phyloP scores from a whole-genome alignment of 2,797 vertebrate species.

The Cetoscarus ocellatus region DNA sequence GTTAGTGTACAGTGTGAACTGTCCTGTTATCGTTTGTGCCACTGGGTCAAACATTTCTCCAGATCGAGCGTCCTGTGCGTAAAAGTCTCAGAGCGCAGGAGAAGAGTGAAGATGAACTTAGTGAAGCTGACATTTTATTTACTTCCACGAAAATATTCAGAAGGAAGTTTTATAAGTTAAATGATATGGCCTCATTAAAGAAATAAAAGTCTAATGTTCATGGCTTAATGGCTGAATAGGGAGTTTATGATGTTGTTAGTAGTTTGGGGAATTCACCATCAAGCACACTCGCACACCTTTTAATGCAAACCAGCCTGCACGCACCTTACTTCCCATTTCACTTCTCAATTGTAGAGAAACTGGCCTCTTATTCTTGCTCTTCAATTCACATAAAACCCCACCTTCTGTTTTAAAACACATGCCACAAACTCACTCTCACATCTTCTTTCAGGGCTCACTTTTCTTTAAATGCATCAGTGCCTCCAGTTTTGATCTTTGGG shows the following conservation, averaged over 20 bases:
- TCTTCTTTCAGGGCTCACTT: constrained; percentile 54
- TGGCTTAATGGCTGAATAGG: no score
- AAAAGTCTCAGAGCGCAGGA: constrained; percentile 35
- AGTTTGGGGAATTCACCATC: no score
- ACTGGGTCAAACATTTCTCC: constrained; percentile 1
- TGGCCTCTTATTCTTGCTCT: constrained; percentile 16
- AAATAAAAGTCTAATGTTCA: neutral
- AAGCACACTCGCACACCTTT: no score
- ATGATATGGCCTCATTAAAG: neutral
- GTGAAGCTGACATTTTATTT: neutral
- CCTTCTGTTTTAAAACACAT: constrained; percentile 50
- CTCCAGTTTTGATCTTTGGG: no score
- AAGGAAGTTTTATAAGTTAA: neutral
- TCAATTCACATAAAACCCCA: constrained; percentile 36
- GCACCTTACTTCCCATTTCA: constrained; percentile 60
- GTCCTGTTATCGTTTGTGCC: neutral
- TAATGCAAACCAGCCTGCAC: constrained; percentile 5
- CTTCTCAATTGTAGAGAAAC: constrained; percentile 35
- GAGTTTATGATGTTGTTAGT: no score
- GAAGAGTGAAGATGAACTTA: accelerated
- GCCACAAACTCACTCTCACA: constrained; percentile 57
- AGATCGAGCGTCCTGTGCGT: constrained; percentile 23
- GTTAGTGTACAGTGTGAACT: neutral
- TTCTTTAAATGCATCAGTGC: neutral
- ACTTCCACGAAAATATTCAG: neutral